Conservation (phyloP, 2,113 vertebrate species). For the Gorsachius goisagi region DNA sequence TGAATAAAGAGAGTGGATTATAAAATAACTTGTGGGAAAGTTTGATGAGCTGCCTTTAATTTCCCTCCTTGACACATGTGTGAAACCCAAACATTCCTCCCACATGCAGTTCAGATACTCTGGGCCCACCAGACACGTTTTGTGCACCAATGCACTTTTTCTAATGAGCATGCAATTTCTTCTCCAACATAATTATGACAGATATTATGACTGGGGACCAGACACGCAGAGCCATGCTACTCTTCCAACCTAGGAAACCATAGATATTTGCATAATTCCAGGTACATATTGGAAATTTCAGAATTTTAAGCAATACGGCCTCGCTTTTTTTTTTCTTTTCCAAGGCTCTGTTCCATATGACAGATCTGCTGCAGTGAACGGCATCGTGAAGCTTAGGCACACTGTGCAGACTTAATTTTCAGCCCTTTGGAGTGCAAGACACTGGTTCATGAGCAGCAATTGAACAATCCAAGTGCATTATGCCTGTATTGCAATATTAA, state of each 20-base stretch:
- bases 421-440: not conserved
- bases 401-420: not conserved
- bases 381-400: not conserved
- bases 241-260: not conserved
- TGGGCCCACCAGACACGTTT: not conserved
- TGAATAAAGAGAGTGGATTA: not conserved
- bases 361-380: not conserved
- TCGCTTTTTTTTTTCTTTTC: not conserved
- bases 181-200: not conserved
- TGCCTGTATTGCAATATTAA: not conserved
- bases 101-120: not conserved
- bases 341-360: not conserved
- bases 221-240: not conserved
- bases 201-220: not conserved
- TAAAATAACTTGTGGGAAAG: not conserved
- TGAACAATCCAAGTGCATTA: not conserved
- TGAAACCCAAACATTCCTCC: not conserved
- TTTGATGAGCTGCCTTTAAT: conserved; percentile 4
- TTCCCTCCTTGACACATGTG: not conserved
- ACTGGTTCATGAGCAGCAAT: not conserved
- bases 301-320: not conserved
- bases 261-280: conserved; percentile 16
- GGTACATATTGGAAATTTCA: not conserved
- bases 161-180: not conserved
- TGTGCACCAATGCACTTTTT: not conserved